These are phyloP conservation scores for Anhinga rufa DNA, from an alignment of 2,113 vertebrate species.

Conservation along the genomic window DNA sequence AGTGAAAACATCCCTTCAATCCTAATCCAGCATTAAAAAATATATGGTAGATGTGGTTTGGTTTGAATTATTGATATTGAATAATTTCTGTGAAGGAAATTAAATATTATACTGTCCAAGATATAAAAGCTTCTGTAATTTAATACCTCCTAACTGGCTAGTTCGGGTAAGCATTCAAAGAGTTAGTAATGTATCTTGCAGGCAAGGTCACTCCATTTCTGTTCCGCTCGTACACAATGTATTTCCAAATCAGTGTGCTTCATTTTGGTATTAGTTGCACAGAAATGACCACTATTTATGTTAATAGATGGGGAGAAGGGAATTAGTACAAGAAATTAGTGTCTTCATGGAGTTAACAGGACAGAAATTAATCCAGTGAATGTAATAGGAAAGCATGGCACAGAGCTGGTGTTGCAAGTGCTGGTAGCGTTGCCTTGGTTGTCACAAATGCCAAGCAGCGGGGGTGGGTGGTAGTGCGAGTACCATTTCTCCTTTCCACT, in stretches of 20 bases:
- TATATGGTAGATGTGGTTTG: not conserved
- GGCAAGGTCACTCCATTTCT: not conserved
- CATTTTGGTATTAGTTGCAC: not conserved
- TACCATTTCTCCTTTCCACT: not conserved
- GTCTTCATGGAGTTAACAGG: not conserved
- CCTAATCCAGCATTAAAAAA: slow-evolving; percentile 39
- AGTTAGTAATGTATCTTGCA: not conserved
- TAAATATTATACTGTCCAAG: not conserved
- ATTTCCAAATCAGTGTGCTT: not conserved
- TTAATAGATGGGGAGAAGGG: not conserved
- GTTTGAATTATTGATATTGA: not conserved
- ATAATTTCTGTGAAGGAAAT: not conserved
- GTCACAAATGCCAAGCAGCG: not conserved
- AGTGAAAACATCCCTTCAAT: slow-evolving; percentile 26
- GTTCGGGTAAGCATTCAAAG: not conserved
- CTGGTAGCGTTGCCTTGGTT: not conserved
- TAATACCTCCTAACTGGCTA: not conserved
- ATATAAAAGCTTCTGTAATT: not conserved
- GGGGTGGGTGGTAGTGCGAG: no score
- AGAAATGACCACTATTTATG: not conserved
- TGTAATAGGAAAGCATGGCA: not conserved
- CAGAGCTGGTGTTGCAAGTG: not conserved
- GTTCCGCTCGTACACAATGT: not conserved
- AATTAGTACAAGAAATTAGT: not conserved
- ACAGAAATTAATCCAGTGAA: not conserved